A percentile compares a stretch with the other conserved stretches of the same genome.
Evolutionary conservation across 1,140 invertebrate genomes (phyloP).

Genomic region (Drosophila watanabei): DNA sequence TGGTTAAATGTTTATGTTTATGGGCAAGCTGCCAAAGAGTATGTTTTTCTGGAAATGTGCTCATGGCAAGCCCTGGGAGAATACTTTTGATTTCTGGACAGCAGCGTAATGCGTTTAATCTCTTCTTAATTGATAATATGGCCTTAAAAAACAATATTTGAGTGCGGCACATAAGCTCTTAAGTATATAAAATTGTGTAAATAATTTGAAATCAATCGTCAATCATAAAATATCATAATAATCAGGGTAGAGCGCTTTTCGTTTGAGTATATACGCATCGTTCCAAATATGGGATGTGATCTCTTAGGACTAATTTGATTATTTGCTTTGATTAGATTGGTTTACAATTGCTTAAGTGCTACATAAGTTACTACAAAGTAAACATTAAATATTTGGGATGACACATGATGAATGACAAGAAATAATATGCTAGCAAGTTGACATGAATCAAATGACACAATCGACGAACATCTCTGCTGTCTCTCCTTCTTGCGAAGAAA

Average conservation of each 20-base stretch:
- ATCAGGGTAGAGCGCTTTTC: neutral
- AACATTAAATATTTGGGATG: slow-evolving; percentile 69
- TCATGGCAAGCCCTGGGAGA: slow-evolving; percentile 11
- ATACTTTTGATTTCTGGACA: slow-evolving; percentile 38
- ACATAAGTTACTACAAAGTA: slow-evolving; percentile 64
- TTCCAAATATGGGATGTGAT: slow-evolving; percentile 9
- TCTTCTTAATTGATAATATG: slow-evolving; percentile 24
- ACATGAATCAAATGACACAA: slow-evolving; percentile 36
- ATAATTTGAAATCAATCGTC: slow-evolving; percentile 9
- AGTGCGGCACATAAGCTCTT: slow-evolving; percentile 23
- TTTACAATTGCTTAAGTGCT: slow-evolving; percentile 62
- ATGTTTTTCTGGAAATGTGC: slow-evolving; percentile 15
- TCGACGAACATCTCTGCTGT: neutral
- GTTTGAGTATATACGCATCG: slow-evolving; percentile 27
- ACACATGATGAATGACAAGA: slow-evolving; percentile 61
- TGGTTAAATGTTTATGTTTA: slow-evolving; percentile 12
- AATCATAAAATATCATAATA: slow-evolving; percentile 13
- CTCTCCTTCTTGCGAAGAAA: neutral
- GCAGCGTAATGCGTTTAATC: slow-evolving; percentile 18
- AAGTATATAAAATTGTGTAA: slow-evolving; percentile 31
- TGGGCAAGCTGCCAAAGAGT: slow-evolving; percentile 11
- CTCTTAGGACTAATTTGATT: slow-evolving; percentile 73
- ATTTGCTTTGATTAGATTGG: slow-evolving; percentile 76
- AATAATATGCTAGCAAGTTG: slow-evolving; percentile 22
- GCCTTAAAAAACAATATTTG: slow-evolving; percentile 32